phyloP scores from a whole-genome alignment of 2,888 invertebrate species.

The Ypsolopha sequella region DNA sequence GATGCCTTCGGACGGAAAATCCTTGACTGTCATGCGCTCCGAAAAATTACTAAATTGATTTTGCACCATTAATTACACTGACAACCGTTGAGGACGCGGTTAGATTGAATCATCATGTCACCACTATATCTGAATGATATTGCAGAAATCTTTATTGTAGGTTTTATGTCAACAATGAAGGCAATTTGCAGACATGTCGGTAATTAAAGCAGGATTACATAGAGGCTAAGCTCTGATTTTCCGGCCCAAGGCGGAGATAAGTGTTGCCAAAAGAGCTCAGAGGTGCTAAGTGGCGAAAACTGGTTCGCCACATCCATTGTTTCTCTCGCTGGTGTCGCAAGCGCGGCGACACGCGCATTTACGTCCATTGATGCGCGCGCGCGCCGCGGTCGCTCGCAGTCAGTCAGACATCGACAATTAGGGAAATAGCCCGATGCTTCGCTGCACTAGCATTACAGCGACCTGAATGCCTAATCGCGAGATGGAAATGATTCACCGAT shows the following conservation, averaged over 20 bases:
- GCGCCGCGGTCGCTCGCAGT: conserved; percentile 13
- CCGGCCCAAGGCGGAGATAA: conserved; percentile 37
- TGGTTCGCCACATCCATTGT: conserved; percentile 34
- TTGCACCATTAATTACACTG: conserved; percentile 29
- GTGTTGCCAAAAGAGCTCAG: conserved; percentile 36
- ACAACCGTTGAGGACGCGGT: conserved; percentile 22
- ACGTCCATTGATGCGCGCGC: conserved; percentile 51
- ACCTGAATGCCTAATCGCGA: conserved; percentile 59
- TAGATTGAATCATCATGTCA: conserved; percentile 1
- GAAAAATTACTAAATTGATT: conserved; percentile 34
- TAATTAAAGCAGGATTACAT: conserved; percentile 17
- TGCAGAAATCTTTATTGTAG: neutral
- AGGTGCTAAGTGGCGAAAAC: conserved; percentile 40
- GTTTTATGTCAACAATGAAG: neutral
- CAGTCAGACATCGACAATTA: conserved; percentile 26
- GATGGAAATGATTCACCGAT: conserved; percentile 46
- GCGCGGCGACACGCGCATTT: conserved; percentile 60
- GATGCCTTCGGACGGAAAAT: conserved; percentile 20
- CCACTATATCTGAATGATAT: neutral
- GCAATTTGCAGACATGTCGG: conserved; percentile 13
- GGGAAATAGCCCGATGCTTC: conserved; percentile 29
- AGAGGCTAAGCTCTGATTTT: conserved; percentile 19
- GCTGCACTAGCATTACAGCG: conserved; percentile 38
- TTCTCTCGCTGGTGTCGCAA: conserved; percentile 39
- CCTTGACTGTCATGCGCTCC: conserved; percentile 38